A percentile compares a stretch with the other conserved stretches of the same genome.
Evolutionary conservation across 53 echinoderm and acorn worm species (phyloP).

Genomic region (Glandiceps talaboti): DNA sequence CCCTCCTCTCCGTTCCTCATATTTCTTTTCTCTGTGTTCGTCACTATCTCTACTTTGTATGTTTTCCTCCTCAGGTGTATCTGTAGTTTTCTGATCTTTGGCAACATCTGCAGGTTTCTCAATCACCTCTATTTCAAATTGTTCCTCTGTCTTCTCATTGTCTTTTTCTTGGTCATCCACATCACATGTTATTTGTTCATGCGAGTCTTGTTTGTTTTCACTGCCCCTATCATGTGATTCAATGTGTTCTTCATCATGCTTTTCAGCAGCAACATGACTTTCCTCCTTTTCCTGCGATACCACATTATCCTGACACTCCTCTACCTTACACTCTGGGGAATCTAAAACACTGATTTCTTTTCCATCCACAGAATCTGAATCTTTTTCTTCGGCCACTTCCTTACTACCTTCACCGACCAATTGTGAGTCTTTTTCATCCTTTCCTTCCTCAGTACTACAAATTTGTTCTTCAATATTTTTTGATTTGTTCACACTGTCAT

Average conservation of each 20-base stretch:
- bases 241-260: conserved; percentile 6
- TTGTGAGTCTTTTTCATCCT: not conserved
- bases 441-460: not conserved
- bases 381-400: not conserved
- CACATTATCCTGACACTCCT: no score
- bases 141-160: conserved; percentile 3
- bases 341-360: not conserved
- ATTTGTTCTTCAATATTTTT: no score
- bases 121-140: conserved; percentile 13
- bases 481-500: no score
- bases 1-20: not conserved
- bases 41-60: no score
- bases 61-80: not conserved
- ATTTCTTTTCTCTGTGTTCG: not conserved
- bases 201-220: no score
- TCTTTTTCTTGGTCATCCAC: not conserved
- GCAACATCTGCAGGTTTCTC: not conserved
- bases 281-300: no score
- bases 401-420: not conserved
- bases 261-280: not conserved
- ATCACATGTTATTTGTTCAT: no score
- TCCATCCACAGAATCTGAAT: not conserved
- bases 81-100: not conserved
- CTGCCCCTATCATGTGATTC: no score
- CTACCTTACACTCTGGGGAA: not conserved